Conservation (phyloP, 2,797 vertebrate genomes). For the Sitta carolinensis region DNA sequence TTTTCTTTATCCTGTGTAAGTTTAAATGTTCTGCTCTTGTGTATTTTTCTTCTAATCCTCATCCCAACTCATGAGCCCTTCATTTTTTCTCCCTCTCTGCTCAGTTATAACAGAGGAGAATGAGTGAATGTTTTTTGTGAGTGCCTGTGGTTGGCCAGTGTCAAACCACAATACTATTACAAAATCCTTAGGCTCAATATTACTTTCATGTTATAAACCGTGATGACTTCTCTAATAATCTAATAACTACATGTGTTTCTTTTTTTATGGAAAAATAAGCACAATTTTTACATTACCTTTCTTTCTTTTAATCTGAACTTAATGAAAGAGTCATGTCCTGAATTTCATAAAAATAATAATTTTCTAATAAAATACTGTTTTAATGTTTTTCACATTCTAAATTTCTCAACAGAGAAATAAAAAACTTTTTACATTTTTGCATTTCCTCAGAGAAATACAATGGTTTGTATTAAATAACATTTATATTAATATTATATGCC, state of each 20-base stretch:
- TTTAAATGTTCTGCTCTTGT: neutral
- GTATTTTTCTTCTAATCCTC: neutral
- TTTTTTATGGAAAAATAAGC: neutral
- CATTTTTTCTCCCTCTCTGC: neutral
- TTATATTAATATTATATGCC: neutral
- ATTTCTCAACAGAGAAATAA: neutral
- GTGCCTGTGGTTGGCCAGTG: neutral
- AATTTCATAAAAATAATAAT: neutral
- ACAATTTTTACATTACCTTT: neutral
- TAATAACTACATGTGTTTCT: neutral
- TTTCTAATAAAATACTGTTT: neutral
- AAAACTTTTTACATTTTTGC: rapidly evolving
- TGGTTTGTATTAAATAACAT: neutral
- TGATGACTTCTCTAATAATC: neutral
- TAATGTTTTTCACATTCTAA: neutral
- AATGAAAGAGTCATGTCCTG: neutral
- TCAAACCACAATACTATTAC: neutral
- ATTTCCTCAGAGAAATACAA: neutral
- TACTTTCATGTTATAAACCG: neutral
- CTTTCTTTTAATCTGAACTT: neutral
- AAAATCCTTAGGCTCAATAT: neutral
- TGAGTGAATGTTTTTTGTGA: neutral
- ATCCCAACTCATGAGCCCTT: rapidly evolving
- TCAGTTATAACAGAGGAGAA: neutral
- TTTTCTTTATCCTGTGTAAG: no score